Percentiles rank a stretch among this genome's conserved stretches.
These are phyloP conservation scores for Lacanobia wlatinum DNA, from an alignment of 2,888 invertebrate species.

Conservation along the genomic window DNA sequence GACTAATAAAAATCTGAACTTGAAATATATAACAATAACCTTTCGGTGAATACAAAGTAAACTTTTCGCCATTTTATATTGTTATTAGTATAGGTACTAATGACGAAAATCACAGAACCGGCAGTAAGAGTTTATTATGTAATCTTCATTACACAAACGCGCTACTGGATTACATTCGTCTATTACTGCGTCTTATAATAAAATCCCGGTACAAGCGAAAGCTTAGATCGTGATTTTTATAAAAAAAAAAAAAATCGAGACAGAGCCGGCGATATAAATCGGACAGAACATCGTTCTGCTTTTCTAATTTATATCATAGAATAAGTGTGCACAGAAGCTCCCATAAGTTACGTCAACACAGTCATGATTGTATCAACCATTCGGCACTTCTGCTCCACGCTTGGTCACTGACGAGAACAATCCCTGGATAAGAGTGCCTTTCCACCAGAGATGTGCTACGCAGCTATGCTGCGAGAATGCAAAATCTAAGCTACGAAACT, in stretches of 20 bases:
- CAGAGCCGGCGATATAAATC: neutral
- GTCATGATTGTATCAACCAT: neutral
- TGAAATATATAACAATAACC: conserved; percentile 42
- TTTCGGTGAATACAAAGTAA: conserved; percentile 11
- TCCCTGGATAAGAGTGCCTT: neutral
- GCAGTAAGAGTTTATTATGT: conserved; percentile 6
- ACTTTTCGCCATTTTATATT: conserved; percentile 17
- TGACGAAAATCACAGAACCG: conserved; percentile 37
- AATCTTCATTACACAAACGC: conserved; percentile 11
- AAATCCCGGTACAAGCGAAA: conserved; percentile 18
- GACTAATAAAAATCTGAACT: conserved; percentile 17
- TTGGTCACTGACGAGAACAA: neutral
- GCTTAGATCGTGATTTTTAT: neutral
- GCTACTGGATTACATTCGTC: conserved; percentile 15
- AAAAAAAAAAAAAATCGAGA: neutral
- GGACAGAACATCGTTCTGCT: neutral
- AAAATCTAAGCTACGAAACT: too few relatives aligned
- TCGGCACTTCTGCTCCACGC: too few relatives aligned
- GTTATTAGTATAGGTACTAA: conserved; percentile 9
- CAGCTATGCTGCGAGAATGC: too few relatives aligned
- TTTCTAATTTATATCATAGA: neutral
- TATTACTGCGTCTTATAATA: neutral
- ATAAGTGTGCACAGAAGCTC: conserved; percentile 12
- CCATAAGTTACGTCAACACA: neutral
- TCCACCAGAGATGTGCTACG: too few relatives aligned